Conservation (phyloP, 2,113 vertebrate genomes). For the Machaerirhynchus nigripectus region DNA sequence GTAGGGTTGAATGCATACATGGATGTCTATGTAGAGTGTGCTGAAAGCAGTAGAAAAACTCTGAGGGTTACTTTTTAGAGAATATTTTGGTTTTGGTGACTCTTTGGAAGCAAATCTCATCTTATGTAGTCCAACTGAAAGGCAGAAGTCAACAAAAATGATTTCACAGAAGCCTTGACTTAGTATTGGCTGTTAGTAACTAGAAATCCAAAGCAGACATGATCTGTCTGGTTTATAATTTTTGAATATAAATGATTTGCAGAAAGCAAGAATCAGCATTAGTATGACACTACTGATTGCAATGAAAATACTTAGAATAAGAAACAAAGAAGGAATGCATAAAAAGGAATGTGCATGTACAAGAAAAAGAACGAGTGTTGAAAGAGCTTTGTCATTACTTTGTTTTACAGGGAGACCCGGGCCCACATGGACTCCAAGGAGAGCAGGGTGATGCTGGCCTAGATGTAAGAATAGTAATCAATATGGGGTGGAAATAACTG, state of each 20-base stretch:
- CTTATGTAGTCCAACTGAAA: neutral
- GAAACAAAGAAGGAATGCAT: neutral
- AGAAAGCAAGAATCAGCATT: neutral
- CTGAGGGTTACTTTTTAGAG: neutral
- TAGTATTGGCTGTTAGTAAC: neutral
- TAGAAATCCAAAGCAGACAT: neutral
- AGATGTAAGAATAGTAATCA: constrained; percentile 21
- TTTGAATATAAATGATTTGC: neutral
- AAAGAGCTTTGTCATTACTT: neutral
- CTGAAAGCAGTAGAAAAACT: neutral
- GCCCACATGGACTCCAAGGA: constrained; percentile 28
- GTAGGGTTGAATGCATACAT: neutral
- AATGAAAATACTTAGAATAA: neutral
- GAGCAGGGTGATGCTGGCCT: constrained; percentile 29
- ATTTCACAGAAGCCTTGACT: neutral
- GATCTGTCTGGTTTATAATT: neutral
- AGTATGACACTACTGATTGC: neutral
- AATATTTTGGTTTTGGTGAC: neutral
- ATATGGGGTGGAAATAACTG: neutral
- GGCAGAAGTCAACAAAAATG: neutral
- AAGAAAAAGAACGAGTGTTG: neutral
- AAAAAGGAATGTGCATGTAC: neutral
- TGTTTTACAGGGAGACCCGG: constrained; percentile 58
- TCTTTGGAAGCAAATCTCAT: neutral
- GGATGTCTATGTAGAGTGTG: neutral